Evolutionary conservation across 2,888 invertebrate genomes (phyloP).

Genomic region (Patella ulyssiponensis): DNA sequence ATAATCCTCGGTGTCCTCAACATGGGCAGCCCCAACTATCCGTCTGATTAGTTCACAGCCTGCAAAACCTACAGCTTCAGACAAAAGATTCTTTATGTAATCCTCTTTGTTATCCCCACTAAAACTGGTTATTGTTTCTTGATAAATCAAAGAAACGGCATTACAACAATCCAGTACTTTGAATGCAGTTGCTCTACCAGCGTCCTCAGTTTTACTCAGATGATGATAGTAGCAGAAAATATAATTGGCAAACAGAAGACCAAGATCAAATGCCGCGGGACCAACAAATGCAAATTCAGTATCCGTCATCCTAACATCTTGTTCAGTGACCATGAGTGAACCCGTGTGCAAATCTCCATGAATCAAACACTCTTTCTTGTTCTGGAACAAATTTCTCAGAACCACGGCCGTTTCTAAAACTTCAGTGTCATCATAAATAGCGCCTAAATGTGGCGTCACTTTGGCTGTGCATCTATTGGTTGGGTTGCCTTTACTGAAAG

Average conservation of each 20-base stretch:
- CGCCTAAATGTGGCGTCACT: constrained; percentile 38
- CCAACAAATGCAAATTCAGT: constrained; percentile 56
- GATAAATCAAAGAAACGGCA: constrained; percentile 10
- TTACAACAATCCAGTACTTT: constrained; percentile 51
- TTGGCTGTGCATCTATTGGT: constrained; percentile 47
- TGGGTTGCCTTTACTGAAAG: constrained; percentile 42
- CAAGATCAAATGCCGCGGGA: constrained; percentile 57
- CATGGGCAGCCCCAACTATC: constrained; percentile 52
- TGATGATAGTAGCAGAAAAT: constrained; percentile 57
- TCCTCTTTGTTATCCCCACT: constrained; percentile 31
- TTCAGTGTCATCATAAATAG: constrained; percentile 42
- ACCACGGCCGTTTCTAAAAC: constrained; percentile 41
- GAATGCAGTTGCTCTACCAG: constrained; percentile 46
- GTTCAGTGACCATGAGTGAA: constrained; percentile 48
- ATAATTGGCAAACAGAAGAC: constrained; percentile 55
- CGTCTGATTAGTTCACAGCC: constrained; percentile 59
- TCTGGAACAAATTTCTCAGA: constrained; percentile 49
- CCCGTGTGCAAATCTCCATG: constrained; percentile 62
- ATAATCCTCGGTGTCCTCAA: constrained; percentile 45
- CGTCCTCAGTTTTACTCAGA: constrained; percentile 48
- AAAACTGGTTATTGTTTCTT: constrained; percentile 39
- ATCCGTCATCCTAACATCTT: constrained; percentile 48
- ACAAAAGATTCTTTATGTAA: constrained; percentile 43
- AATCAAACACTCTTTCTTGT: constrained; percentile 56
- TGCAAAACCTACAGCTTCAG: constrained; percentile 56